Conservation (phyloP, 2,113 vertebrate genomes). For the Malurus melanocephalus region DNA sequence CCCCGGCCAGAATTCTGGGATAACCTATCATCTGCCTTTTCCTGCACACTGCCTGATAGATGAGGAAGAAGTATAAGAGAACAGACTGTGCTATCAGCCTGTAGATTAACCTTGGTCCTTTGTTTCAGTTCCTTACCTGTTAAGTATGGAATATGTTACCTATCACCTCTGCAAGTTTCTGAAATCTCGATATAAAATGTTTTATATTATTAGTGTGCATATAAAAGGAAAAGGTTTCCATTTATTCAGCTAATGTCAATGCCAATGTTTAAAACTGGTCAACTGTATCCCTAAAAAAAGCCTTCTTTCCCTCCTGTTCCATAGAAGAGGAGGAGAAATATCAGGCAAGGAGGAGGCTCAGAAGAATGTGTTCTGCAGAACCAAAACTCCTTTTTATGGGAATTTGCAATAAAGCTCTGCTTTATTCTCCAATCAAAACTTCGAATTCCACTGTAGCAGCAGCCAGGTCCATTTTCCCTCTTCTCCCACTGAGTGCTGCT, state of each 20-base stretch:
- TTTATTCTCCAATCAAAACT: slow-evolving; percentile 17
- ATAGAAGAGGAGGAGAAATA: background rate
- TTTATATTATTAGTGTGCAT: background rate
- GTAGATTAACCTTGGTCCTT: background rate
- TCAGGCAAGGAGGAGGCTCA: background rate
- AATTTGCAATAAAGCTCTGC: background rate
- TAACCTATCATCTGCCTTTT: background rate
- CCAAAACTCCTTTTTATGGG: slow-evolving; percentile 9
- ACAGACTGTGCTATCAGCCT: background rate
- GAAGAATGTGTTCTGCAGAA: background rate
- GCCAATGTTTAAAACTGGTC: background rate
- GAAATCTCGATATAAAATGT: background rate
- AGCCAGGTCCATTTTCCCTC: background rate
- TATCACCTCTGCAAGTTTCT: background rate
- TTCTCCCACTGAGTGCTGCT: background rate
- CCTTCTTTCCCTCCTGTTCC: background rate
- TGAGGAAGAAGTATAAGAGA: background rate
- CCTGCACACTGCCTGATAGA: background rate
- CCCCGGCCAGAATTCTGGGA: background rate
- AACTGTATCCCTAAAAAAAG: background rate
- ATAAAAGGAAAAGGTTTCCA: background rate
- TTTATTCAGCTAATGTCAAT: background rate
- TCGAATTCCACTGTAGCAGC: background rate
- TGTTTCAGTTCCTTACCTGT: background rate
- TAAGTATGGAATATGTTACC: background rate